Percentiles rank a stretch among this genome's conserved stretches.
phyloP scores from a whole-genome alignment of 1,140 invertebrate species.

The Drosophila lacertosa region DNA sequence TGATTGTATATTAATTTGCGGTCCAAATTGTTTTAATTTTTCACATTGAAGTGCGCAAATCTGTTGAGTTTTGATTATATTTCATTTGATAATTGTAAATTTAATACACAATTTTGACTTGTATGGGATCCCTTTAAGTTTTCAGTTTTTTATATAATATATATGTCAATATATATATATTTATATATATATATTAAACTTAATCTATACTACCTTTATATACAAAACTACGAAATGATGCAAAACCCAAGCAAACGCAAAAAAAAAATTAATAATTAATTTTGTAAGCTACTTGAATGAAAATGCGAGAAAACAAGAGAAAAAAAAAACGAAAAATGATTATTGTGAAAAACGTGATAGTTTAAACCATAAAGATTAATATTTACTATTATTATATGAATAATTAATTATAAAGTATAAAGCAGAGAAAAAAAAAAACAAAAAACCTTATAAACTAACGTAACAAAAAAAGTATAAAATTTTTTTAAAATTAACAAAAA shows the following conservation, averaged over 20 bases:
- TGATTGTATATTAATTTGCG: conserved; percentile 58
- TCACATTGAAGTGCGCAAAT: conserved; percentile 56
- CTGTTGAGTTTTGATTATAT: conserved; percentile 62
- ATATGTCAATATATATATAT: too few species aligned
- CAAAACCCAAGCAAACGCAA: conserved; percentile 48
- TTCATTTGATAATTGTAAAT: conserved; percentile 29
- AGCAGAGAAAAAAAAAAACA: conserved; percentile 34
- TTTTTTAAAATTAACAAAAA: conserved; percentile 77
- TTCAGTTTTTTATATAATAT: conserved; percentile 64
- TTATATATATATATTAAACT: conserved; percentile 43
- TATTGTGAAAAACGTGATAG: conserved; percentile 81
- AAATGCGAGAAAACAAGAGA: conserved; percentile 58
- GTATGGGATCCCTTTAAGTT: conserved; percentile 64
- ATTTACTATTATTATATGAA: conserved; percentile 83
- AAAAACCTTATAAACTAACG: conserved; percentile 74
- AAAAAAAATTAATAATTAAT: conserved; percentile 51
- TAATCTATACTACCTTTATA: conserved; percentile 49
- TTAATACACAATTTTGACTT: conserved; percentile 31
- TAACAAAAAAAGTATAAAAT: conserved; percentile 77
- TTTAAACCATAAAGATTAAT: conserved; percentile 82
- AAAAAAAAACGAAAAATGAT: conserved; percentile 62
- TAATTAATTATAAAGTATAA: conserved; percentile 76
- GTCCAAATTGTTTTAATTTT: conserved; percentile 24
- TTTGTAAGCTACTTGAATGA: conserved; percentile 78
- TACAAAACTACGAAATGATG: conserved; percentile 55